These are phyloP conservation scores for Aplochiton taeniatus DNA, from an alignment of 2,797 vertebrate species.

Conservation along the genomic window DNA sequence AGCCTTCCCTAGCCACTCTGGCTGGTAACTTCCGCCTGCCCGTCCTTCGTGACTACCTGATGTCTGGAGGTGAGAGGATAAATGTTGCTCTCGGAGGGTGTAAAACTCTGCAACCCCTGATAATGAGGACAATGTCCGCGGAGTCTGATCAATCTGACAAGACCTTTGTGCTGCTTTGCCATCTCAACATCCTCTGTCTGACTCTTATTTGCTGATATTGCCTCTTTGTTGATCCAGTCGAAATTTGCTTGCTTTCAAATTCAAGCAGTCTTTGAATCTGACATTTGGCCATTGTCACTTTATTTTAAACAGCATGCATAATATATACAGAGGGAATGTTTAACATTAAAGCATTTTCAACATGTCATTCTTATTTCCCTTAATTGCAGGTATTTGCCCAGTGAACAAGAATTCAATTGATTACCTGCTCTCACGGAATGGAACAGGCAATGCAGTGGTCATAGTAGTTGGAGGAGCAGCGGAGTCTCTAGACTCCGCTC, in stretches of 20 bases:
- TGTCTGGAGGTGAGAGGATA: slow-evolving; percentile 89
- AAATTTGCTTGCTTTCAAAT: too few relatives aligned
- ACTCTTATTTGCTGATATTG: slow-evolving; percentile 14
- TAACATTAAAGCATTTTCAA: background rate
- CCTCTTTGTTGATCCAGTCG: slow-evolving; percentile 39
- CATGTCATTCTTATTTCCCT: background rate
- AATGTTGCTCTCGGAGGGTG: background rate
- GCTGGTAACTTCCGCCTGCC: slow-evolving; percentile 95
- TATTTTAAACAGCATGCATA: too few relatives aligned
- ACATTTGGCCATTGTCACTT: too few relatives aligned
- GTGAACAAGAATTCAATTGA: slow-evolving; percentile 94
- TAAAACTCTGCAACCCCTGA: too few relatives aligned
- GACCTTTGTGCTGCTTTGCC: slow-evolving; percentile 66
- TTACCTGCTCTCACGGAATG: slow-evolving; percentile 88
- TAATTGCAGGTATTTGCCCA: slow-evolving; percentile 87
- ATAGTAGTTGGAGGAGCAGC: slow-evolving; percentile 94
- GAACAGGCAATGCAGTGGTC: slow-evolving; percentile 91
- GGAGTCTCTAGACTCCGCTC: slow-evolving; percentile 88
- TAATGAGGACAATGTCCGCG: too few relatives aligned
- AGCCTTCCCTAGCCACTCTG: slow-evolving; percentile 89
- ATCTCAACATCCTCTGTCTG: too few relatives aligned
- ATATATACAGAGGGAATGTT: too few relatives aligned
- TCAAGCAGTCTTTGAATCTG: too few relatives aligned
- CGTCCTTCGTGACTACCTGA: slow-evolving; percentile 92
- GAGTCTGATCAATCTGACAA: too few relatives aligned